Evolutionary conservation across 2,797 vertebrate species (phyloP).

Genomic region (Darevskia nairensis): DNA sequence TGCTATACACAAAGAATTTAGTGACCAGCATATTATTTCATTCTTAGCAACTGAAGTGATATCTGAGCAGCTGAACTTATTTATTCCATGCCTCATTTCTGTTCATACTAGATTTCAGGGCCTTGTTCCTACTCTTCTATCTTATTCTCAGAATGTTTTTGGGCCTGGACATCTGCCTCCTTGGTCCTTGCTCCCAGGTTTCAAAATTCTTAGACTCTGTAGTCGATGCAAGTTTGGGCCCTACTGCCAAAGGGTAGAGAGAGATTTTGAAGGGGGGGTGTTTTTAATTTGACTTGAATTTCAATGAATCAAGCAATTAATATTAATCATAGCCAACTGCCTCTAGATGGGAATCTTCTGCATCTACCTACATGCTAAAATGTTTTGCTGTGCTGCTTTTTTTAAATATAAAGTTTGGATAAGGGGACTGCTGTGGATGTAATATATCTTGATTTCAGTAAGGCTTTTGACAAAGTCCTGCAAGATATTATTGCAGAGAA

Average conservation of each 20-base stretch:
- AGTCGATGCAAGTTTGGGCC: not conserved
- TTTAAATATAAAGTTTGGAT: too few species aligned
- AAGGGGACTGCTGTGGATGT: too few species aligned
- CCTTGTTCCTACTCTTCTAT: not conserved
- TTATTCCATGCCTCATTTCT: not conserved
- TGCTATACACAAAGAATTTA: not conserved
- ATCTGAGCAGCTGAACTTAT: not conserved
- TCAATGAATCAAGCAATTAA: not conserved
- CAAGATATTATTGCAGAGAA: too few species aligned
- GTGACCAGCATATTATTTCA: not conserved
- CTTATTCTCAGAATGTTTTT: not conserved
- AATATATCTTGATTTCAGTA: too few species aligned
- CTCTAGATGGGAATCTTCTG: not conserved
- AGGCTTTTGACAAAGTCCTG: too few species aligned
- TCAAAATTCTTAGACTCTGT: not conserved
- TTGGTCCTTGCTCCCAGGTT: not conserved
- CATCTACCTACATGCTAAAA: not conserved
- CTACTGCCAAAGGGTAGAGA: not conserved
- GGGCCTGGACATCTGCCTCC: not conserved
- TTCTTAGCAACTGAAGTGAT: not conserved
- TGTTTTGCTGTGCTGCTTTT: not conserved
- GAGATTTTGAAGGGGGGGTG: not conserved
- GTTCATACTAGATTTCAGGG: not conserved
- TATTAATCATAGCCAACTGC: not conserved
- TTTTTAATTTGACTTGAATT: conserved; percentile 3